Conservation (phyloP, 1,140 invertebrate genomes). For the Eueides isabella region DNA sequence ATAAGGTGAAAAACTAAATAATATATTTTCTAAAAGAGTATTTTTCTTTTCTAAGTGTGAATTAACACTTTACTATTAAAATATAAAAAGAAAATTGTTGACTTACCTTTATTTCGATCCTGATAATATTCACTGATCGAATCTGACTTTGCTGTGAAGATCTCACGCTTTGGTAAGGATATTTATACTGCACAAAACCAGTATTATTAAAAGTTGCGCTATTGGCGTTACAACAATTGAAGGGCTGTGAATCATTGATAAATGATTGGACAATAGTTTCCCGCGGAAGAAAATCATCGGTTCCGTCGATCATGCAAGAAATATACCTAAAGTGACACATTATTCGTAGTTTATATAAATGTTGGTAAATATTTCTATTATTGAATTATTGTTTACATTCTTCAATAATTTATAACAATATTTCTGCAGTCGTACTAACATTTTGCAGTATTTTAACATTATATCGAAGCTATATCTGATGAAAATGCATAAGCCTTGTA, state of each 20-base stretch:
- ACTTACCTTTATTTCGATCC: slow-evolving; percentile 39
- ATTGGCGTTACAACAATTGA: slow-evolving; percentile 51
- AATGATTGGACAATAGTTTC: slow-evolving; percentile 41
- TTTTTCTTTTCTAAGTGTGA: no score
- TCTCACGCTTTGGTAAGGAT: slow-evolving; percentile 45
- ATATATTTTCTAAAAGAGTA: no score
- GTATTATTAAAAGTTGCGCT: slow-evolving; percentile 49
- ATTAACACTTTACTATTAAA: no score
- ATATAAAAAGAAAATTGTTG: background rate
- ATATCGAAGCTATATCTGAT: no score
- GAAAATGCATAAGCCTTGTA: no score
- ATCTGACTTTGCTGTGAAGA: slow-evolving; percentile 47
- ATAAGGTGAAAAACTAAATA: no score
- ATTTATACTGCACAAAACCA: slow-evolving; percentile 60
- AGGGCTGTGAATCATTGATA: slow-evolving; percentile 42
- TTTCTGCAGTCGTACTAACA: background rate
- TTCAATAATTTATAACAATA: background rate
- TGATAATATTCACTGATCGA: slow-evolving; percentile 33
- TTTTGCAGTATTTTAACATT: no score
- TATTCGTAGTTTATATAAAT: slow-evolving; percentile 2
- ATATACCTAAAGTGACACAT: background rate
- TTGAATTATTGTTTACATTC: no score
- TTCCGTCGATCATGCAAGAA: slow-evolving; percentile 10
- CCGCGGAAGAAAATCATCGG: slow-evolving; percentile 35
- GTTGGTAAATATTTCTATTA: background rate